Conservation (phyloP, 2,113 vertebrate species). For the Ciconia maguari region DNA sequence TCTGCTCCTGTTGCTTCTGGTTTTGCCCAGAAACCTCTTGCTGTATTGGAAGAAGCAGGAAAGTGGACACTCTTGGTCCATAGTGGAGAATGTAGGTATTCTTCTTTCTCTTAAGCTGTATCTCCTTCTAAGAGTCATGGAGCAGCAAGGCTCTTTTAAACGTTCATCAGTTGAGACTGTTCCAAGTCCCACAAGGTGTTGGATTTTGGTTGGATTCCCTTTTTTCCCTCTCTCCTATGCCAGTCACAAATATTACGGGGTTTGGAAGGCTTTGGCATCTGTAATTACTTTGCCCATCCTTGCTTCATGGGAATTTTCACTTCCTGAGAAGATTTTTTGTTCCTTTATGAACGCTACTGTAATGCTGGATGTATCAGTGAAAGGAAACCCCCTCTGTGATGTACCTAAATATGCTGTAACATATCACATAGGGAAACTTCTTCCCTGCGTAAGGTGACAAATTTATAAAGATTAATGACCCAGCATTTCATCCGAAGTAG, state of each 20-base stretch:
- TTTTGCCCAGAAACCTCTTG: not conserved
- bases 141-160: not conserved
- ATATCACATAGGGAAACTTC: not conserved
- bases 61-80: not conserved
- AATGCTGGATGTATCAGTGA: not conserved
- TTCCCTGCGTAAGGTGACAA: not conserved
- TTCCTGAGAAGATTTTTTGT: not conserved
- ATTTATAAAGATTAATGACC: not conserved
- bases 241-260: not conserved
- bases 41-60: not conserved
- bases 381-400: no score
- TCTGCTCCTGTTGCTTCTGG: not conserved
- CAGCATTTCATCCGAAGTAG: not conserved
- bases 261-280: not conserved
- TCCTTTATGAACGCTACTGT: not conserved
- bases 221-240: not conserved
- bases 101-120: not conserved
- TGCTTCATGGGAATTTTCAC: not conserved
- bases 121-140: not conserved
- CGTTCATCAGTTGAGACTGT: not conserved
- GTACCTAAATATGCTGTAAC: no score
- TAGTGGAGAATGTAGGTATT: not conserved
- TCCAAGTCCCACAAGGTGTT: not conserved
- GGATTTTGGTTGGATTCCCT: not conserved
- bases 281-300: not conserved